Base-by-base conservation (phyloP, 2,797 vertebrate species). In the Peromyscus aztecus region DNA sequence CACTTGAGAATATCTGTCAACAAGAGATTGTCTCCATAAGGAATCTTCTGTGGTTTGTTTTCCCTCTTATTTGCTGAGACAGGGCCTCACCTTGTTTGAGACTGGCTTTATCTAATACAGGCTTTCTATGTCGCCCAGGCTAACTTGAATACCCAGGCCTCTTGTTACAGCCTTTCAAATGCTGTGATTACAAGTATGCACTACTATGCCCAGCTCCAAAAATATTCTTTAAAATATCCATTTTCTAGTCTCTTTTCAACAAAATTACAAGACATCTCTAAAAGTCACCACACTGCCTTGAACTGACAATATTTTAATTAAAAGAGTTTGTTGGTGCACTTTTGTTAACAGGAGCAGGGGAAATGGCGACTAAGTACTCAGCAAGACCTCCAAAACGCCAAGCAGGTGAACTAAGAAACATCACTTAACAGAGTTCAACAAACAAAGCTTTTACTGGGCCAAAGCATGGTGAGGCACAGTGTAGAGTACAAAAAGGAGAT, bases 191-290 rank as follows among this genome's bases (percentile, higher is more conserved):
- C 55, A 43, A 37, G n/a, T 11, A 43, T 21, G 27, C 10, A 57
- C 24, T 27, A 34, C 27, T 40, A 13, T 43, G 27, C n/a, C 55
- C 10, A 9, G 7, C 49, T 82, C 52, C 40, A 93, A 40, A 77
- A 94, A 84, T 37, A 46, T 92, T 40, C 63, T 83, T 90, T 81
- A 92, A 80, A 84, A 73, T 77, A 89, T 55, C 87, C 59, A 91
- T 87, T 95, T 77, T 40, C 71, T 73, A 86, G 16, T 89, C 43
- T 89, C 87, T 92, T 95, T 93, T 87, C 86, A 96, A 76, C 40
- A 94, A 91, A 65, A 12, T 69, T 76, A 93, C 14, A 94, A 55
- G 21, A 93, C 84, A 76, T 85, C 49, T 94, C 85, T 43, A 95
- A 34, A 93, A 93, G 24, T 43, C 55, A 76, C 52, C 75, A 46